A percentile compares a stretch with the other conserved stretches of the same genome.
Conservation (phyloP, 1,140 invertebrate genomes). For the Pachypsylla venusta region DNA sequence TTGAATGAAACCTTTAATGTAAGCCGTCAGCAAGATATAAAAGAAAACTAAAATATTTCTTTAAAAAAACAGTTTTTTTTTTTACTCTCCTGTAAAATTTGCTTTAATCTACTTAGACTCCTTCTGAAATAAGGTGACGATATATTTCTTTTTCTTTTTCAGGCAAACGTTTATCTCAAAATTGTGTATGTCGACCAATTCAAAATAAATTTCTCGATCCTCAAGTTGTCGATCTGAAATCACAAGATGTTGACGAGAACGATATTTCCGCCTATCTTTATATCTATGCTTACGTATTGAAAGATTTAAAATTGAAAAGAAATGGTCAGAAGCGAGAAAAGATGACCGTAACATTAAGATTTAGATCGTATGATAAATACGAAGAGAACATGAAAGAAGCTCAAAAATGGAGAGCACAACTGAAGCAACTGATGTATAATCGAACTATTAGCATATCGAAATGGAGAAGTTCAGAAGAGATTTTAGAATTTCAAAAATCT, state of each 20-base stretch:
- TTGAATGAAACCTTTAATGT: too few relatives aligned
- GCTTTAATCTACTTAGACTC: too few relatives aligned
- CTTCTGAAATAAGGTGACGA: too few relatives aligned
- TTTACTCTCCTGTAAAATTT: too few relatives aligned
- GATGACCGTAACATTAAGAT: conserved; percentile 60
- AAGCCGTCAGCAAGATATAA: too few relatives aligned
- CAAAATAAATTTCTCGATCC: conserved; percentile 35
- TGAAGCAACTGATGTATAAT: conserved; percentile 48
- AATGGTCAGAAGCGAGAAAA: conserved; percentile 47
- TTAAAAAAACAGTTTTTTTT: too few relatives aligned
- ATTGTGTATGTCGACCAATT: conserved; percentile 48
- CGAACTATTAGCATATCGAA: too few relatives aligned
- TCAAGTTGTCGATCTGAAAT: conserved; percentile 43
- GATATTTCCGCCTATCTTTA: conserved; percentile 70
- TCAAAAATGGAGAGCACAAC: conserved; percentile 61
- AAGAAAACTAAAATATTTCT: too few relatives aligned
- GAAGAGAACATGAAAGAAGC: conserved; percentile 72
- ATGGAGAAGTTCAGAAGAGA: too few relatives aligned
- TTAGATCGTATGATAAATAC: conserved; percentile 60
- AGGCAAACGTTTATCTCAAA: conserved; percentile 22
- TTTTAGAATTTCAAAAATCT: too few relatives aligned
- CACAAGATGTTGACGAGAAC: conserved; percentile 45
- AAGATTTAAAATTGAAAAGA: conserved; percentile 51
- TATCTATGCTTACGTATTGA: conserved; percentile 68
- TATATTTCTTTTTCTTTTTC: background rate